Conservation (phyloP, 2,113 vertebrate genomes). For the Amphiprion ocellaris region DNA sequence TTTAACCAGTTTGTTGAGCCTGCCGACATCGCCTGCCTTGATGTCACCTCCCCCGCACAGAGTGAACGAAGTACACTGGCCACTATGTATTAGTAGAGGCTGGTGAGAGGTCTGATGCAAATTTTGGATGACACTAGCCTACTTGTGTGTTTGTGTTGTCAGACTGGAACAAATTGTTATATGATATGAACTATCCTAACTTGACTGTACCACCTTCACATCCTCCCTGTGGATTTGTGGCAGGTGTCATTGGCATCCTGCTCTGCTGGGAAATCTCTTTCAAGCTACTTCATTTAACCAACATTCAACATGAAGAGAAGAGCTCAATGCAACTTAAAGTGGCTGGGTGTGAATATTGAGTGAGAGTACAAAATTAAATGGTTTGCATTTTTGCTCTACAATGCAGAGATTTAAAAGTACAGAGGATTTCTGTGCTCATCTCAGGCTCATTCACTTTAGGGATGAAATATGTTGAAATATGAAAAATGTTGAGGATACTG, state of each 20-base stretch:
- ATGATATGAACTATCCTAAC: conserved; percentile 30
- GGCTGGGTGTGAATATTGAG: conserved; percentile 6
- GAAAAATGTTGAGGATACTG: no score
- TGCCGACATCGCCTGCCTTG: conserved; percentile 50
- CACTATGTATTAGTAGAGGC: conserved; percentile 42
- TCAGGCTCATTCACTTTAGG: background rate
- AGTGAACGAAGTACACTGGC: conserved; percentile 14
- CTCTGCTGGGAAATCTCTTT: background rate
- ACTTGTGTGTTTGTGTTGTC: conserved; percentile 32
- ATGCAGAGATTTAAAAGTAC: background rate
- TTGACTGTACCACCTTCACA: conserved; percentile 15
- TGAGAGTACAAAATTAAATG: background rate
- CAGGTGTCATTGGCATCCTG: conserved; percentile 20
- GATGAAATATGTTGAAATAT: no score
- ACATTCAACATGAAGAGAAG: background rate
- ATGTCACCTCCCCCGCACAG: conserved; percentile 56
- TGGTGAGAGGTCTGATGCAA: conserved; percentile 43
- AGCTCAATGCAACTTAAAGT: conserved; percentile 2
- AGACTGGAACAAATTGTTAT: conserved; percentile 22
- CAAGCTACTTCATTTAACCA: conserved; percentile 13
- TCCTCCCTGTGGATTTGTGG: conserved; percentile 4
- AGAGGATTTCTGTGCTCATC: background rate
- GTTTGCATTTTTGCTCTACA: conserved; percentile 1
- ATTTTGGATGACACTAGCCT: conserved; percentile 53
- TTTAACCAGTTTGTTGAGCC: conserved; percentile 55